A percentile compares a stretch with the other conserved stretches of the same genome.
Evolutionary conservation across 2,888 invertebrate genomes (phyloP).

Genomic region (Drosophila leonis): DNA sequence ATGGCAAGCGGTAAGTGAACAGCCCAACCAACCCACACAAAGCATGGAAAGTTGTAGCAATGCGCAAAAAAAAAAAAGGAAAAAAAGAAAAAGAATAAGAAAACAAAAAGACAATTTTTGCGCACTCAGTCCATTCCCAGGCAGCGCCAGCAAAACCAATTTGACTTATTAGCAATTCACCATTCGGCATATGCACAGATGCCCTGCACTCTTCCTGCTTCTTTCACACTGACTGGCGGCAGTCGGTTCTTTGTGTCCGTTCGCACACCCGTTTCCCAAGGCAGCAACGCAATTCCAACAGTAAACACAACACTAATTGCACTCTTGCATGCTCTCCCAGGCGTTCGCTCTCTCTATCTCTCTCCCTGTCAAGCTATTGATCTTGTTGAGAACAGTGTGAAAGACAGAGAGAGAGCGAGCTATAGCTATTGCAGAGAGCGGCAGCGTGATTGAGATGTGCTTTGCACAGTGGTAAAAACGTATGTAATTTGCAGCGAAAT

Average conservation of each 20-base stretch:
- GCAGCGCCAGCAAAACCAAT: conserved; percentile 26
- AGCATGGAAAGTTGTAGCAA: conserved; percentile 52
- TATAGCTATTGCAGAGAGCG: conserved; percentile 11
- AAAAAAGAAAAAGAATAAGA: background rate
- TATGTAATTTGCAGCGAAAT: background rate
- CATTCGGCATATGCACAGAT: conserved; percentile 36
- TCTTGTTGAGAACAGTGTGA: conserved; percentile 8
- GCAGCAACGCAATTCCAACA: conserved; percentile 64
- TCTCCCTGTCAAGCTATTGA: conserved; percentile 14
- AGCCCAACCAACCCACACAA: conserved; percentile 19
- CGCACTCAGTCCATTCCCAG: background rate
- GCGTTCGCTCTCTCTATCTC: conserved; percentile 29
- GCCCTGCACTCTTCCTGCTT: conserved; percentile 7
- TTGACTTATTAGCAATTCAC: conserved; percentile 62
- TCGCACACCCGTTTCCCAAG: conserved; percentile 34
- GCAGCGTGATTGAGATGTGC: conserved; percentile 41
- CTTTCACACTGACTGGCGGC: conserved; percentile 42
- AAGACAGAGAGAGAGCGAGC: background rate
- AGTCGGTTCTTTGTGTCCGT: conserved; percentile 70
- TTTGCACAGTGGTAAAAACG: conserved; percentile 34
- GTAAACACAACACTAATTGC: conserved; percentile 62
- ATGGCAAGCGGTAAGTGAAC: conserved; percentile 87
- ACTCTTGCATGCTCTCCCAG: conserved; percentile 23
- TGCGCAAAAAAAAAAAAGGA: conserved; percentile 19
- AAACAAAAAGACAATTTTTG: conserved; percentile 29